Conservation (phyloP, 2,797 vertebrate species). For the Aselliscus stoliczkanus region DNA sequence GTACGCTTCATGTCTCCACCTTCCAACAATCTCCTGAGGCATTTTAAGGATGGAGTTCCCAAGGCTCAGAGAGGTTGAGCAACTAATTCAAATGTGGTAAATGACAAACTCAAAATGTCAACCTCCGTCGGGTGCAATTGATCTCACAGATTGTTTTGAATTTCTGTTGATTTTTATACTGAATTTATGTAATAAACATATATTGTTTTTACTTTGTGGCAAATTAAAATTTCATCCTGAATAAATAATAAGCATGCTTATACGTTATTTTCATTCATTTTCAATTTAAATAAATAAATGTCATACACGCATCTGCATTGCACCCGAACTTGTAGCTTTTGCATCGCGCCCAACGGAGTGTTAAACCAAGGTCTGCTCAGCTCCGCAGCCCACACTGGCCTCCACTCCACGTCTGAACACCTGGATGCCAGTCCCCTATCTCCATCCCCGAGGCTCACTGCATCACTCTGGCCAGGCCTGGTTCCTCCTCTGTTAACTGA, state of each 20-base stretch:
- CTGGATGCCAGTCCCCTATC: background rate
- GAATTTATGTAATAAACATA: too few species aligned
- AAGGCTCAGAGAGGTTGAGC: background rate
- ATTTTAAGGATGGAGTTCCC: background rate
- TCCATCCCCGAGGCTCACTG: background rate
- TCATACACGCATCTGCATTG: too few species aligned
- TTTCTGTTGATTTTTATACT: too few species aligned
- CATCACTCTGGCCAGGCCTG: background rate
- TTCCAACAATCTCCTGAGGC: background rate
- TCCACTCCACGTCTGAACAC: background rate
- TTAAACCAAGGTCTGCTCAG: background rate
- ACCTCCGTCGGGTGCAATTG: too few species aligned
- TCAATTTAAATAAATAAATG: too few species aligned
- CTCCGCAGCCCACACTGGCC: background rate
- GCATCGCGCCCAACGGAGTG: too few species aligned
- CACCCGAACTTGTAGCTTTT: too few species aligned
- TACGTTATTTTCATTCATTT: too few species aligned
- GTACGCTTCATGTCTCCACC: background rate
- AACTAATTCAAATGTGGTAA: background rate
- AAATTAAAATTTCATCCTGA: too few species aligned
- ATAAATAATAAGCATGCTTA: too few species aligned
- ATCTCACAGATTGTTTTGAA: too few species aligned
- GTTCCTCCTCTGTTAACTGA: background rate
- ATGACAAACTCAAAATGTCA: background rate
- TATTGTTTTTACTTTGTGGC: too few species aligned